Conservation (phyloP, 2,113 vertebrate species). For the Rhegmatorhina hoffmannsi region DNA sequence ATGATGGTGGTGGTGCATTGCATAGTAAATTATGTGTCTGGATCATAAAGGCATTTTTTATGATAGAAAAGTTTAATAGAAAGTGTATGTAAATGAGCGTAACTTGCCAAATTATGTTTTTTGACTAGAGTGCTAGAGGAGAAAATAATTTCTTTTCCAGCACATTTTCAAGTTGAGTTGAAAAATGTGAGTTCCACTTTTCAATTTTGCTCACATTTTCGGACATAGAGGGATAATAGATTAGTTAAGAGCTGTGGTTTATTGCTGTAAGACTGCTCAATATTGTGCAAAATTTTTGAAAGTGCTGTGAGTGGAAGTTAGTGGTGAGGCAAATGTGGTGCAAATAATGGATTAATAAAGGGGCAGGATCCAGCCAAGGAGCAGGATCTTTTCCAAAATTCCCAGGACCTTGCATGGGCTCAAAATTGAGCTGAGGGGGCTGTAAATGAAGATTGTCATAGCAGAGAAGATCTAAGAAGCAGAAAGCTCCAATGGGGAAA, state of each 20-base stretch:
- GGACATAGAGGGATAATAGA: conserved; percentile 16
- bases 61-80: conserved; percentile 64
- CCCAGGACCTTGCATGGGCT: background rate
- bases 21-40: conserved; percentile 53
- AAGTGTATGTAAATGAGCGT: conserved; percentile 58
- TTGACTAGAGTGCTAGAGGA: conserved; percentile 30
- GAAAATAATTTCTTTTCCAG: conserved; percentile 52
- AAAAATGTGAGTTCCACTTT: conserved; percentile 52
- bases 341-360: background rate
- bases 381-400: background rate
- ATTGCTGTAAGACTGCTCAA: conserved; percentile 32
- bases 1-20: conserved; percentile 52
- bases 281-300: conserved; percentile 13
- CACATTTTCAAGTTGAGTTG: conserved; percentile 51
- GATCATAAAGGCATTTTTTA: conserved; percentile 67
- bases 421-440: background rate
- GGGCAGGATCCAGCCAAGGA: background rate
- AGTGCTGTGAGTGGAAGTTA: background rate
- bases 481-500: background rate
- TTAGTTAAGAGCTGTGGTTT: conserved; percentile 39
- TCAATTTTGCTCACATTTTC: conserved; percentile 52
- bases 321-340: background rate
- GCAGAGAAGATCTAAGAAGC: background rate
- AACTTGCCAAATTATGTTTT: conserved; percentile 52
- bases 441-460: background rate